These are phyloP conservation scores for Drosophila ambigua DNA, from an alignment of 1,140 invertebrate species.

Conservation along the genomic window DNA sequence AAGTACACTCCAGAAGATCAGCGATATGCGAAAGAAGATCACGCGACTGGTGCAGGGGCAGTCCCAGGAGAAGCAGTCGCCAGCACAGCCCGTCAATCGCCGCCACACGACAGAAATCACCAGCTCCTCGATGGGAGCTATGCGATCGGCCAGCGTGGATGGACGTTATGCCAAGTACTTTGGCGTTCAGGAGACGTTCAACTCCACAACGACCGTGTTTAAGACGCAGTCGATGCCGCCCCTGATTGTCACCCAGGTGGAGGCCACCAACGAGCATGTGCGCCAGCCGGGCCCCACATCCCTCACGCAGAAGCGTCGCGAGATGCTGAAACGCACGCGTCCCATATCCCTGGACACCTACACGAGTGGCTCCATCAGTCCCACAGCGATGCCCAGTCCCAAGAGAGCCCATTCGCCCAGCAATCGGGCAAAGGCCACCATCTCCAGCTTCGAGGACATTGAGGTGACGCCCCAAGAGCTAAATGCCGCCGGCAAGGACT, in stretches of 20 bases:
- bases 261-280: conserved; percentile 62
- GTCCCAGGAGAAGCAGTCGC: conserved; percentile 11
- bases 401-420: conserved; percentile 56
- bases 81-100: conserved; percentile 38
- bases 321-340: conserved; percentile 63
- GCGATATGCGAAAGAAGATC: conserved; percentile 66
- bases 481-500: conserved; percentile 49
- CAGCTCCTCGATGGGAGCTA: not conserved
- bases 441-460: conserved; percentile 71
- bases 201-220: conserved; percentile 36
- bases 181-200: conserved; percentile 48
- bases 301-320: conserved; percentile 53
- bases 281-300: conserved; percentile 29
- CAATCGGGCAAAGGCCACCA: conserved; percentile 17
- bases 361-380: conserved; percentile 38
- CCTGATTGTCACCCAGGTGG: conserved; percentile 12
- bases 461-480: conserved; percentile 70
- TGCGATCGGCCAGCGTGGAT: conserved; percentile 45
- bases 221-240: conserved; percentile 43
- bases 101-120: conserved; percentile 54
- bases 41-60: conserved; percentile 46
- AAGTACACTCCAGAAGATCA: conserved; percentile 28
- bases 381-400: conserved; percentile 54
- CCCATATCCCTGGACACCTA: conserved; percentile 55
- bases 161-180: conserved; percentile 77